Evolutionary conservation across 2,797 vertebrate species (phyloP), one percentile per base, ranked within the genome.

Genomic region (Mus spretus): DNA sequence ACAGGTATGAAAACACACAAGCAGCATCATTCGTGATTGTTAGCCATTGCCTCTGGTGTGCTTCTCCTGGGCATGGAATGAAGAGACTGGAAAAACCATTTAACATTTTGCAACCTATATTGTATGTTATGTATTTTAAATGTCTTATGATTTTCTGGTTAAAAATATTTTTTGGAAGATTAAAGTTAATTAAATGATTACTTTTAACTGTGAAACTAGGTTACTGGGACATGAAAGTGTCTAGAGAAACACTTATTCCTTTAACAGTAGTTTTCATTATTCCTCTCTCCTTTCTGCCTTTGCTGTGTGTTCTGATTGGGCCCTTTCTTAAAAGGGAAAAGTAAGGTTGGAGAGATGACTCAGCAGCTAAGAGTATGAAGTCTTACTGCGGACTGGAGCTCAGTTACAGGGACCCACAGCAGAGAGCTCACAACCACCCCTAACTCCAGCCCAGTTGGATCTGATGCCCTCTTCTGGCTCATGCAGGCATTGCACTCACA

Each of bases 91-190:
- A 75, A 80, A 47, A 57, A 6, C 26, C 28, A 57, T 65, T 96
- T 93, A 31, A 44, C 20, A 59, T 82, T 92, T 84, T 83, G 50
- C 19, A 75, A 10, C 24, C 83, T 55, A 53, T 5, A 74, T 83
- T 67, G 22, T 77, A 0, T 93, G 72, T 4, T 80, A 20, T 95
- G 9, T 55, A 55, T 95, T 93, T 86, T 77, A 72, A 95, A 82
- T 94, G 3, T 61, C 91, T 88, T 83, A n/a, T 61, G 13, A 86
- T 84, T 96, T 94, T 86, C 47, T 89, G 20, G 31, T 83, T 82
- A 87, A 78, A 95, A 96, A 96, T 40, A 65, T 85, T 80, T 82
- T 97, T 97, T 85, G 34, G 89, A 74, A 95, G 28, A 61, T 79
- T 86, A 63, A 81, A 86, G 44, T 94, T 88, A 86, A 79, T 95